A percentile compares a stretch with the other conserved stretches of the same genome.
phyloP scores from a whole-genome alignment of 2,888 invertebrate genomes.

The Himalopsyche tibetana region DNA sequence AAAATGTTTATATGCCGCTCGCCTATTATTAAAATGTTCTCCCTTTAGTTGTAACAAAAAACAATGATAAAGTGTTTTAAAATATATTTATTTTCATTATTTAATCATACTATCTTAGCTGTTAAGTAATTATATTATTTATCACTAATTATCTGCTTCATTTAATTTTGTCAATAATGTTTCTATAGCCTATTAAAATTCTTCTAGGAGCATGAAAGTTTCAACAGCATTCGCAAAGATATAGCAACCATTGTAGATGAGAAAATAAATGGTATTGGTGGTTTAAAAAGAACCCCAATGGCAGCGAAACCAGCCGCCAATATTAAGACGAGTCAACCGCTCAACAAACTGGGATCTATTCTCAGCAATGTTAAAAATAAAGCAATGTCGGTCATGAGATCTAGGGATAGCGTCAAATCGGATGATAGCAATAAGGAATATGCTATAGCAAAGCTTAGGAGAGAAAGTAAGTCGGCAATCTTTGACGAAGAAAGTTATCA shows the following conservation, averaged over 20 bases:
- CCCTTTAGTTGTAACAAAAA: too few species aligned
- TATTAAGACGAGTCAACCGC: slow-evolving; percentile 67
- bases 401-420: slow-evolving; percentile 66
- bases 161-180: too few species aligned
- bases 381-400: slow-evolving; percentile 75
- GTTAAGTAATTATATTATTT: too few species aligned
- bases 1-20: too few species aligned
- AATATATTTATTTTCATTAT: too few species aligned
- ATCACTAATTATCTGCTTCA: too few species aligned
- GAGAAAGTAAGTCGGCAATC: neutral
- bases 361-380: slow-evolving; percentile 77
- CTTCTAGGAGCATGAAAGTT: slow-evolving; percentile 75
- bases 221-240: slow-evolving; percentile 73
- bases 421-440: neutral
- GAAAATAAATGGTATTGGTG: slow-evolving; percentile 66
- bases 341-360: slow-evolving; percentile 70
- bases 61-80: too few species aligned
- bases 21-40: too few species aligned
- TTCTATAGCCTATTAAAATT: slow-evolving; percentile 50
- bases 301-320: slow-evolving; percentile 66
- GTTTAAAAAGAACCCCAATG: slow-evolving; percentile 55
- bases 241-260: slow-evolving; percentile 74
- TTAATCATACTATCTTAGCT: too few species aligned
- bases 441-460: neutral
- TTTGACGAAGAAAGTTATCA: slow-evolving; percentile 17